A percentile compares a stretch with the other conserved stretches of the same genome.
Conservation (phyloP, 2,113 vertebrate species). For the Hassar affinis region DNA sequence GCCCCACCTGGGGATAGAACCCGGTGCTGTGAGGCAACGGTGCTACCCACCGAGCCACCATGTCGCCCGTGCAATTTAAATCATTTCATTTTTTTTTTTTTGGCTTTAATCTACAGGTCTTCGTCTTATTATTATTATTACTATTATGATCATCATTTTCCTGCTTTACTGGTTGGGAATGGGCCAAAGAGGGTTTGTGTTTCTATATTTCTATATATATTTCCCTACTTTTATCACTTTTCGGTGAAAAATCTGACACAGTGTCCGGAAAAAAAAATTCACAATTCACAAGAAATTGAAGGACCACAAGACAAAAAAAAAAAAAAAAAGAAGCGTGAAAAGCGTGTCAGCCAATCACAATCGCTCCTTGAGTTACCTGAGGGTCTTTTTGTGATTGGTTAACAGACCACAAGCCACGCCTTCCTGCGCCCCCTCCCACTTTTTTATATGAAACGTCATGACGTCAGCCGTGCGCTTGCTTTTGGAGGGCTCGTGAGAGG, state of each 20-base stretch:
- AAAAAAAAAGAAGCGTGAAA: not conserved
- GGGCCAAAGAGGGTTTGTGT: not conserved
- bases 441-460: conserved; percentile 24
- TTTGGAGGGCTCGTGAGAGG: conserved; percentile 46
- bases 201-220: too few relatives aligned
- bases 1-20: too few relatives aligned
- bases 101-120: not conserved
- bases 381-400: conserved; percentile 46
- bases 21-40: too few relatives aligned
- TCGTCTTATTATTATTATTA: not conserved
- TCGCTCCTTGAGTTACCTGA: conserved; percentile 33
- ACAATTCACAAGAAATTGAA: not conserved
- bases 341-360: conserved; percentile 11
- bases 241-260: not conserved
- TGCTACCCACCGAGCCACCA: too few relatives aligned
- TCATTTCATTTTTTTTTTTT: not conserved
- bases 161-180: not conserved
- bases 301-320: not conserved
- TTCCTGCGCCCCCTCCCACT: not conserved
- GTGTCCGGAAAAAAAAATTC: not conserved
- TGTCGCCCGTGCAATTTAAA: too few relatives aligned
- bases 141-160: not conserved
- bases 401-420: conserved; percentile 27
- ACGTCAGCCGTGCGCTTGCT: conserved; percentile 48
- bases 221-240: too few relatives aligned